These are phyloP conservation scores for Boloria selene DNA, from an alignment of 2,888 invertebrate species.

Conservation along the genomic window DNA sequence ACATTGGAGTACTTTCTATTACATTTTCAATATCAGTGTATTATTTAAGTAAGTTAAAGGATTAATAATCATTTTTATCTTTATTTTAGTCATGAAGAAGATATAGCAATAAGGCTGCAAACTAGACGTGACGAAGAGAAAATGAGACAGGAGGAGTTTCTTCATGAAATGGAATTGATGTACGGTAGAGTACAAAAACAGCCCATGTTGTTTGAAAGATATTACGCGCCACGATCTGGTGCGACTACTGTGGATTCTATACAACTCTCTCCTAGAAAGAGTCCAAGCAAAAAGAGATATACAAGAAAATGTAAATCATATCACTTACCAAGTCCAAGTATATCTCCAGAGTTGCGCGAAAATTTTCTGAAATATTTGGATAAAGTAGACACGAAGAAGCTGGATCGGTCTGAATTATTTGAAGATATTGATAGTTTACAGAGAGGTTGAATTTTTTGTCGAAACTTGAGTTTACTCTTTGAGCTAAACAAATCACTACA, in stretches of 20 bases:
- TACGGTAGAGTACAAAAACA: slow-evolving; percentile 86
- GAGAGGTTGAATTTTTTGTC: slow-evolving; percentile 42
- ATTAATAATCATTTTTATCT: background rate
- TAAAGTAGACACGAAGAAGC: slow-evolving; percentile 58
- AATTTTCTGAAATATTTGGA: slow-evolving; percentile 62
- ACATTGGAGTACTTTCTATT: too few species aligned
- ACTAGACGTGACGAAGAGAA: slow-evolving; percentile 86
- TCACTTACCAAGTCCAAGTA: slow-evolving; percentile 56
- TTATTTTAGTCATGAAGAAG: slow-evolving; percentile 83
- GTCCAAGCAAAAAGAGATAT: slow-evolving; percentile 53
- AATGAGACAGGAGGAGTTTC: slow-evolving; percentile 85
- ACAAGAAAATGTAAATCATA: slow-evolving; percentile 53
- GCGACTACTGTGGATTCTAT: slow-evolving; percentile 59
- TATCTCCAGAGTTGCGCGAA: slow-evolving; percentile 65
- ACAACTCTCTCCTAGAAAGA: slow-evolving; percentile 68
- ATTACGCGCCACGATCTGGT: slow-evolving; percentile 82
- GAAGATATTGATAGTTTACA: slow-evolving; percentile 60
- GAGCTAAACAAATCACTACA: background rate
- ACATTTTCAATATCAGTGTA: too few species aligned
- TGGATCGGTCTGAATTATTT: slow-evolving; percentile 45
- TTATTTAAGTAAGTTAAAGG: too few species aligned
- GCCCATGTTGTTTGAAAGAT: slow-evolving; percentile 87
- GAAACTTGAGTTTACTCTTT: too few species aligned
- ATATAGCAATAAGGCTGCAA: slow-evolving; percentile 85
- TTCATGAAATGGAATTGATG: slow-evolving; percentile 88